phyloP scores from a whole-genome alignment of 2,797 vertebrate species.

The Selene dorsalis region DNA sequence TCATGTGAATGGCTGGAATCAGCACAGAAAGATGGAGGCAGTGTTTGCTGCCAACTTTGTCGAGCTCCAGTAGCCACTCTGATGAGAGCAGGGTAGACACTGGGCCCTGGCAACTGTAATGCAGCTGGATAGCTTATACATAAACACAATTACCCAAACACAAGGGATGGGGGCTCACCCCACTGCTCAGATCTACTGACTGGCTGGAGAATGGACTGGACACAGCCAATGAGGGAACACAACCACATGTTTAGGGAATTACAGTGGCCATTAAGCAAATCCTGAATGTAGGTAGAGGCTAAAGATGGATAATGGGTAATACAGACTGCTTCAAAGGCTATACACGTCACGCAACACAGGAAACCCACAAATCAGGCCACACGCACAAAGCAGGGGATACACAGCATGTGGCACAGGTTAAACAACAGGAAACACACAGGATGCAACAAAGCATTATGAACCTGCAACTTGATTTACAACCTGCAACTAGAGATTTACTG shows the following conservation, averaged over 20 bases:
- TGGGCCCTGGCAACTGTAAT: slow-evolving; percentile 62
- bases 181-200: slow-evolving; percentile 49
- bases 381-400: neutral
- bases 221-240: slow-evolving; percentile 20
- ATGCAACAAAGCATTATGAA: slow-evolving; percentile 3
- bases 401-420: neutral
- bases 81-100: slow-evolving; percentile 66
- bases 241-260: slow-evolving; percentile 26
- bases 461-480: slow-evolving; percentile 4
- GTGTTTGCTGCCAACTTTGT: slow-evolving; percentile 44
- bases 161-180: slow-evolving; percentile 44
- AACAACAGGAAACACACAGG: neutral
- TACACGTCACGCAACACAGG: slow-evolving; percentile 1
- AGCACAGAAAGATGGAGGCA: slow-evolving; percentile 21
- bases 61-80: slow-evolving; percentile 40
- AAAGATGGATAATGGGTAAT: slow-evolving; percentile 25
- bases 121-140: slow-evolving; percentile 72
- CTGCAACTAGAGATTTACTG: slow-evolving; percentile 12
- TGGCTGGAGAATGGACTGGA: slow-evolving; percentile 54
- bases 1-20: slow-evolving; percentile 34
- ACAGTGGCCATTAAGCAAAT: slow-evolving; percentile 16
- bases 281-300: slow-evolving; percentile 7
- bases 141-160: slow-evolving; percentile 77
- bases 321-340: slow-evolving; percentile 2
- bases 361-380: slow-evolving; percentile 6